Evolutionary conservation across 1,140 invertebrate species (phyloP).

Genomic region (Camponotus vicinus): DNA sequence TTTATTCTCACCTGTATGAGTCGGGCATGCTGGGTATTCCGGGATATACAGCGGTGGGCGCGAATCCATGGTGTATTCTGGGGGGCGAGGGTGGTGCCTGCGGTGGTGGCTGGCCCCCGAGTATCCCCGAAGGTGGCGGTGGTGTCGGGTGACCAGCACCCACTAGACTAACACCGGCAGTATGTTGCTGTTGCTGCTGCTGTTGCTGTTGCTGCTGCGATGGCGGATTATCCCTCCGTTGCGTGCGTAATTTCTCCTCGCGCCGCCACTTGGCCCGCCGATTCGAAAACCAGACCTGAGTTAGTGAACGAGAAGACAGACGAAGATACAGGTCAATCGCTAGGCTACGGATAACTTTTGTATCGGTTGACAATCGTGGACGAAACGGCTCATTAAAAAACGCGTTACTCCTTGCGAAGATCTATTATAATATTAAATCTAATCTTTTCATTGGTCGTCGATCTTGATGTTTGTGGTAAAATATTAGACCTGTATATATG

Average conservation of each 20-base stretch:
- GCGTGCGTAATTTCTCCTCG: slow-evolving; percentile 98
- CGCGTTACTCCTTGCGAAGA: neutral
- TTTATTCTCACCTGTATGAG: slow-evolving; percentile 87
- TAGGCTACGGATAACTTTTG: slow-evolving; percentile 69
- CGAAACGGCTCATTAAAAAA: slow-evolving; percentile 16
- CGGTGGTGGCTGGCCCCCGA: slow-evolving; percentile 81
- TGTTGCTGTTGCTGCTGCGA: slow-evolving; percentile 81
- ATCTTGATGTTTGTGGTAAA: neutral
- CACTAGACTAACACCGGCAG: slow-evolving; percentile 83
- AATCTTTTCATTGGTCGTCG: neutral
- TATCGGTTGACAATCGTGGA: slow-evolving; percentile 47
- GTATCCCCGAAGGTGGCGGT: slow-evolving; percentile 82
- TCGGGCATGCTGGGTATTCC: slow-evolving; percentile 87
- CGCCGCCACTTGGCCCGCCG: slow-evolving; percentile 99
- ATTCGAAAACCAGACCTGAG: slow-evolving; percentile 99
- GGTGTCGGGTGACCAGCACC: slow-evolving; percentile 86
- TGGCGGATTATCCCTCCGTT: slow-evolving; percentile 88
- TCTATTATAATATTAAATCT: neutral
- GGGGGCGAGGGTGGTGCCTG: slow-evolving; percentile 83
- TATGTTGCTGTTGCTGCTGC: slow-evolving; percentile 82
- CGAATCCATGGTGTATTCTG: slow-evolving; percentile 84
- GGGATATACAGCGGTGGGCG: slow-evolving; percentile 83
- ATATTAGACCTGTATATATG: slow-evolving; percentile 24
- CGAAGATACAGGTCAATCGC: slow-evolving; percentile 82
- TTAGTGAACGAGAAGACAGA: slow-evolving; percentile 84